A percentile compares a stretch with the other conserved stretches of the same genome.
Conservation (phyloP, 2,797 vertebrate species). For the Denticeps clupeoides region DNA sequence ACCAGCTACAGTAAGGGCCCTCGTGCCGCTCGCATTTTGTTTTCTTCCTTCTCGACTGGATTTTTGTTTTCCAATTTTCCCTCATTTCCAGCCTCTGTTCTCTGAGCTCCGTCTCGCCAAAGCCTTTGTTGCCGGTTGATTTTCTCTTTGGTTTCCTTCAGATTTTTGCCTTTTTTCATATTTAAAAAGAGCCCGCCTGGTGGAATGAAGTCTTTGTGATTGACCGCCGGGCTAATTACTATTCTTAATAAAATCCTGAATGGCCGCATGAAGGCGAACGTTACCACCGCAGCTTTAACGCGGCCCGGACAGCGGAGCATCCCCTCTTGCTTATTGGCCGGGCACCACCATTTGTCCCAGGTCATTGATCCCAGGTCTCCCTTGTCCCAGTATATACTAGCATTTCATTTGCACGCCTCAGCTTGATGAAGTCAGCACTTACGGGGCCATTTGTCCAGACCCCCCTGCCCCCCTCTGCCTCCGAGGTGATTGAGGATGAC, state of each 20-base stretch:
- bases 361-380: conserved; percentile 20
- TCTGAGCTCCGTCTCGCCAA: not conserved
- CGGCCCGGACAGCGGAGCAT: not conserved
- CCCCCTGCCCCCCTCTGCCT: too few species aligned
- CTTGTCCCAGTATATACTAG: conserved; percentile 22
- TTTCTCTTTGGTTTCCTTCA: conserved; percentile 6
- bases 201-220: conserved; percentile 21
- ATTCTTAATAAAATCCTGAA: conserved; percentile 19
- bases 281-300: not conserved
- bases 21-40: too few species aligned
- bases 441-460: too few species aligned
- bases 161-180: not conserved
- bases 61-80: conserved; percentile 7
- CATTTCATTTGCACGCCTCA: conserved; percentile 14
- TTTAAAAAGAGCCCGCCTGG: not conserved
- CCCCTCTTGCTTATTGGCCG: conserved; percentile 20
- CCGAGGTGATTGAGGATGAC: too few species aligned
- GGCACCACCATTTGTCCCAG: conserved; percentile 11
- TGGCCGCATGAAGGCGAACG: conserved; percentile 10
- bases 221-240: conserved; percentile 21
- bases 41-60: too few species aligned
- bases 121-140: conserved; percentile 13
- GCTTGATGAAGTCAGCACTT: conserved; percentile 17
- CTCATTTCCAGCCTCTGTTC: not conserved
- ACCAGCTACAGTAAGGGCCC: too few species aligned